These are phyloP conservation scores for Madoqua kirkii DNA, from an alignment of 2,113 vertebrate genomes.

Conservation along the genomic window DNA sequence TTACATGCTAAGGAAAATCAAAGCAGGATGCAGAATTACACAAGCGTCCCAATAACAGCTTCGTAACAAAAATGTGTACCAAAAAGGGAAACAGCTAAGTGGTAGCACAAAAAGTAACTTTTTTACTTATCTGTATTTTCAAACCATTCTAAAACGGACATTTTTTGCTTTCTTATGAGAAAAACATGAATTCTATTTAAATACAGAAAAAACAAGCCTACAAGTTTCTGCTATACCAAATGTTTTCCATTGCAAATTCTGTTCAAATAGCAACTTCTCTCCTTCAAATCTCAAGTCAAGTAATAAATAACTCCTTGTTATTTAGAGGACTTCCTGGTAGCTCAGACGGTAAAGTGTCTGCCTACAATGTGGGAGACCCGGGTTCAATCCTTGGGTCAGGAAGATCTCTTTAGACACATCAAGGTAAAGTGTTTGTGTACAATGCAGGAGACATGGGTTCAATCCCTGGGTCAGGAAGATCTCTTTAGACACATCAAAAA, in stretches of 20 bases:
- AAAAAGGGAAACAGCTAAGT: background rate
- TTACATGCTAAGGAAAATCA: background rate
- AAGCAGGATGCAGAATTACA: background rate
- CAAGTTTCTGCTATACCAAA: background rate
- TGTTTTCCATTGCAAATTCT: background rate
- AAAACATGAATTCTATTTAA: constrained; percentile 20
- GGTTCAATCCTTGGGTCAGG: too few species aligned
- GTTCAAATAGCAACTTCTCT: background rate
- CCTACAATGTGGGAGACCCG: too few species aligned
- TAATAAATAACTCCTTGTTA: background rate
- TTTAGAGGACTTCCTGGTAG: too few species aligned
- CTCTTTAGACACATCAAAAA: background rate
- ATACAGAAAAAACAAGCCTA: background rate
- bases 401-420: background rate
- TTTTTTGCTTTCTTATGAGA: background rate
- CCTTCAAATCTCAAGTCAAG: background rate
- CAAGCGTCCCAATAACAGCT: background rate
- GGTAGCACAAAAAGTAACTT: background rate
- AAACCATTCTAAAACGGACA: background rate
- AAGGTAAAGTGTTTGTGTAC: background rate
- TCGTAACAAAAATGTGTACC: background rate
- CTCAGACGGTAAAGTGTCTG: too few species aligned
- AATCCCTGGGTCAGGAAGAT: too few species aligned
- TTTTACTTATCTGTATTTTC: background rate
- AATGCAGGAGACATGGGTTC: too few species aligned